phyloP scores from a whole-genome alignment of 2,888 invertebrate genomes.

The Dynastes maya region DNA sequence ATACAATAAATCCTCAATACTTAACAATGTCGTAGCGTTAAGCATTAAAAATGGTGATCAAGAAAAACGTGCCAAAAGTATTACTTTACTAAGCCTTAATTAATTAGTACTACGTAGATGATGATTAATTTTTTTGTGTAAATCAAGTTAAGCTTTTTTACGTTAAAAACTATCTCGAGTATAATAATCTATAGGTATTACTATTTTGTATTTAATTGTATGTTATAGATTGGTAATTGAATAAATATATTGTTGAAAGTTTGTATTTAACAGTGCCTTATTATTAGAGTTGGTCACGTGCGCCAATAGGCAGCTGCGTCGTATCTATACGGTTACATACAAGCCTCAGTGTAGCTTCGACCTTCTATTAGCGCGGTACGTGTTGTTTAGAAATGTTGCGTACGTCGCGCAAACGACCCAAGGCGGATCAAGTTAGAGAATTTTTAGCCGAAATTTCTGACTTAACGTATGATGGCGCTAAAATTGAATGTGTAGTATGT shows the following conservation, averaged over 20 bases:
- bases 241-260: conserved; percentile 1
- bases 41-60: background rate
- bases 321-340: no score
- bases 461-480: no score
- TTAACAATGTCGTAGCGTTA: conserved; percentile 66
- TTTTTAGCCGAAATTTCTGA: no score
- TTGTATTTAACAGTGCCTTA: background rate
- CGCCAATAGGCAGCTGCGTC: no score
- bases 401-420: no score
- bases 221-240: background rate
- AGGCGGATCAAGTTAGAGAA: no score
- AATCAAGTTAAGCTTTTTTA: background rate
- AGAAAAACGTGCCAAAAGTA: conserved; percentile 39
- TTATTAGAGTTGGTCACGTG: no score
- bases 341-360: no score
- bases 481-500: no score
- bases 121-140: conserved; percentile 34
- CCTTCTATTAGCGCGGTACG: no score
- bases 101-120: background rate
- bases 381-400: no score
- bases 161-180: background rate
- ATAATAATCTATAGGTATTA: background rate
- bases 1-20: conserved; percentile 68
- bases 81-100: conserved; percentile 26
- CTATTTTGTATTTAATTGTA: conserved; percentile 1